Percentiles rank a stretch among this genome's conserved stretches.
Conservation (phyloP, 2,888 invertebrate species). For the Linhomoeus sp. region DNA sequence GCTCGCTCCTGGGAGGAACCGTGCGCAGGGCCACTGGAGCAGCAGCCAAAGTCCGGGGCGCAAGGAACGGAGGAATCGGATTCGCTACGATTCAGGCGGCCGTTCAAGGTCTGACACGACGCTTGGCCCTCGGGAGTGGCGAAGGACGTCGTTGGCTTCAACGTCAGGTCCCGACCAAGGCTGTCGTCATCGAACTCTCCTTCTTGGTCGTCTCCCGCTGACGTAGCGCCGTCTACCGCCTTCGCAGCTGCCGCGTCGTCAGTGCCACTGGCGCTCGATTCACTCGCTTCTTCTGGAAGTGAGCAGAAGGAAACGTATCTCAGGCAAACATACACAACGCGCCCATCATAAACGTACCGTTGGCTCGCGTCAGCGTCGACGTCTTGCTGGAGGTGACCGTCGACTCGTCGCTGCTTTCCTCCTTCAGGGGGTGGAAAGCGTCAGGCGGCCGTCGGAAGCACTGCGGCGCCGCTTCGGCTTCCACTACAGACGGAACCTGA, state of each 20-base stretch:
- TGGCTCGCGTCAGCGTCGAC: slow-evolving; percentile 72
- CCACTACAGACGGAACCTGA: no score
- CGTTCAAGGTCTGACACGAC: slow-evolving; percentile 28
- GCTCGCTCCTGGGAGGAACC: neutral
- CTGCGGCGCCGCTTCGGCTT: no score
- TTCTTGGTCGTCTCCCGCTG: no score
- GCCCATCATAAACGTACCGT: slow-evolving; percentile 19
- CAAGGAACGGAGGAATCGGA: slow-evolving; percentile 89
- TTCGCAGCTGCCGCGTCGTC: no score
- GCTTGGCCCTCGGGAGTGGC: neutral
- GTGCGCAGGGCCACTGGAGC: no score
- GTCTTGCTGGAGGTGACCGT: slow-evolving; percentile 86
- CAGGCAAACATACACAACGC: neutral
- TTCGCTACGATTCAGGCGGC: slow-evolving; percentile 65
- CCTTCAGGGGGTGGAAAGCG: slow-evolving; percentile 28
- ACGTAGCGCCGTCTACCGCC: no score
- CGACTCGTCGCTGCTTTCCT: slow-evolving; percentile 87
- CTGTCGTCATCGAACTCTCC: no score
- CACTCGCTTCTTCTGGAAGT: no score
- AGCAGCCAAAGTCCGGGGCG: slow-evolving; percentile 23
- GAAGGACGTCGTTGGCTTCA: no score
- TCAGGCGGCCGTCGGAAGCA: neutral
- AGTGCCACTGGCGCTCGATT: no score
- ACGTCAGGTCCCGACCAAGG: no score
- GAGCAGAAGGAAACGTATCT: no score